A percentile compares a stretch with the other conserved stretches of the same genome.
Conservation (phyloP, 2,888 invertebrate species). For the Actias luna region DNA sequence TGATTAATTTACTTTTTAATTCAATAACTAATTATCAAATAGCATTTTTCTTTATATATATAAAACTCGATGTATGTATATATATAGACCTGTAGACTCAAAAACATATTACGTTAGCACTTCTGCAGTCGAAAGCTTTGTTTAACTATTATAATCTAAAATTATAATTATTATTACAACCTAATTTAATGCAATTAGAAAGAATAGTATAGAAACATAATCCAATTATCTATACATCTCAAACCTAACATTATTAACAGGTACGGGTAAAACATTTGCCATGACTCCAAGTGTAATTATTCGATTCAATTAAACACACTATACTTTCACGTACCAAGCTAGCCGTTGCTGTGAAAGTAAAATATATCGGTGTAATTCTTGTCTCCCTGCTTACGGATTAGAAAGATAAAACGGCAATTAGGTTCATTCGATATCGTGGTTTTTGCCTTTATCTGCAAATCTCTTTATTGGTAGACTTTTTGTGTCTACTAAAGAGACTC, state of each 20-base stretch:
- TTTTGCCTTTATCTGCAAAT: neutral
- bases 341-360: slow-evolving; percentile 2
- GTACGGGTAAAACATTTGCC: neutral
- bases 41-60: no score
- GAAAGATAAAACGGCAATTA: neutral
- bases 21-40: no score
- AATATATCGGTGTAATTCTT: neutral
- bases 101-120: no score
- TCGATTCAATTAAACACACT: neutral
- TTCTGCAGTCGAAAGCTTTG: no score
- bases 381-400: neutral
- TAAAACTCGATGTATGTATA: no score
- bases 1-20: no score
- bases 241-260: neutral
- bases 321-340: neutral
- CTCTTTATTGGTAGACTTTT: neutral
- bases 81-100: no score
- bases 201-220: no score
- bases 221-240: no score
- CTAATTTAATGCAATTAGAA: no score
- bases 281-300: neutral
- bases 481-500: neutral
- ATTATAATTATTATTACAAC: no score
- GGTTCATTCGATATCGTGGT: neutral
- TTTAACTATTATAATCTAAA: no score